Evolutionary conservation across 2,113 vertebrate genomes (phyloP).

Genomic region (Petrocephalus microphthalmus): DNA sequence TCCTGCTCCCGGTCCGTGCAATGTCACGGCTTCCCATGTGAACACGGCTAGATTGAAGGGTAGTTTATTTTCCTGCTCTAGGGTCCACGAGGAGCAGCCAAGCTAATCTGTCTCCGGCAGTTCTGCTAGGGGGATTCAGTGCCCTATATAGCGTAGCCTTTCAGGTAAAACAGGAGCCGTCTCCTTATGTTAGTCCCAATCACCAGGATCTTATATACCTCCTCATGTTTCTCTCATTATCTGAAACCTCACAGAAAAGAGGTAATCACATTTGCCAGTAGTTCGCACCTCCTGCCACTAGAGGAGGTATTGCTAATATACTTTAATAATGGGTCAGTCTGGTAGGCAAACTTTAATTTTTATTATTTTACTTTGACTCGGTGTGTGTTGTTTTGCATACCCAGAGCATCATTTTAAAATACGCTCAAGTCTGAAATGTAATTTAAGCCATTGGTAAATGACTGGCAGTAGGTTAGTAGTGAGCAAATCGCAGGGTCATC

Average conservation of each 20-base stretch:
- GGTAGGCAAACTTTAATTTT: background rate
- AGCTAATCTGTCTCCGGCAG: slow-evolving; percentile 11
- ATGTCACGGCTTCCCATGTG: background rate
- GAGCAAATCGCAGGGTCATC: background rate
- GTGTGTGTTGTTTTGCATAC: background rate
- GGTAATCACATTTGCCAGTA: background rate
- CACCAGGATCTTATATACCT: background rate
- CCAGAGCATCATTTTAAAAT: background rate
- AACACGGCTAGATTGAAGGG: slow-evolving; percentile 15
- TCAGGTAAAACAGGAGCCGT: background rate
- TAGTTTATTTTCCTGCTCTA: slow-evolving; percentile 7
- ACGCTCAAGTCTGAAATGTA: background rate
- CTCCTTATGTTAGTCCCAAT: background rate
- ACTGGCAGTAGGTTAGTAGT: background rate
- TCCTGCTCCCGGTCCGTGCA: background rate
- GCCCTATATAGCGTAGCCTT: slow-evolving; percentile 2
- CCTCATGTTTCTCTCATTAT: background rate
- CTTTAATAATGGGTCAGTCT: background rate
- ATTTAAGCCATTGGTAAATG: background rate
- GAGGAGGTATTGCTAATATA: background rate
- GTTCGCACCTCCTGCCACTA: background rate
- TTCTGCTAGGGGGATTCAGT: background rate
- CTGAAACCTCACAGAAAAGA: background rate
- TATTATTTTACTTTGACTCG: background rate
- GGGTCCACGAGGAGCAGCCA: background rate